A percentile compares a stretch with the other conserved stretches of the same genome.
phyloP scores from a whole-genome alignment of 1,140 invertebrate genomes.

The Drosophila nigromelanica region DNA sequence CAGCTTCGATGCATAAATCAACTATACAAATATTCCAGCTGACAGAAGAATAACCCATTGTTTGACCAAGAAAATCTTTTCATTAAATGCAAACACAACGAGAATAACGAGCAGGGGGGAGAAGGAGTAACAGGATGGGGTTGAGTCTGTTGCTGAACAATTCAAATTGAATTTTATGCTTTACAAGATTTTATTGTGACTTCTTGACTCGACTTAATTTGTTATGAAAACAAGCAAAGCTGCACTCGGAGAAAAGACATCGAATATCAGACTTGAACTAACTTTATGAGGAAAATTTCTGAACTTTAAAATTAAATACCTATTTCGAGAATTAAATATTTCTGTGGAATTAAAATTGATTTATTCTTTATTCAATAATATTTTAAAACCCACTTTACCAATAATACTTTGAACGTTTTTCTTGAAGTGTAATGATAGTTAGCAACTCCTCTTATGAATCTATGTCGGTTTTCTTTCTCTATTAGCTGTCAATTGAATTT shows the following conservation, averaged over 20 bases:
- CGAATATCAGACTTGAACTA: too few species aligned
- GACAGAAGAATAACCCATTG: constrained; percentile 44
- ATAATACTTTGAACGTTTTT: too few species aligned
- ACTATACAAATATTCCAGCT: constrained; percentile 10
- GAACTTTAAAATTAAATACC: too few species aligned
- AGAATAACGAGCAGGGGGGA: background rate
- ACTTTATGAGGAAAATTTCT: too few species aligned
- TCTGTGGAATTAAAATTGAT: too few species aligned
- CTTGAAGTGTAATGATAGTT: background rate
- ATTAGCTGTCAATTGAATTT: constrained; percentile 69
- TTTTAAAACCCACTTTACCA: too few species aligned
- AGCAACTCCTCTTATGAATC: constrained; percentile 16
- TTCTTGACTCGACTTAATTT: constrained; percentile 57
- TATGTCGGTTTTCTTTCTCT: constrained; percentile 23
- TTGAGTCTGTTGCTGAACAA: constrained; percentile 42
- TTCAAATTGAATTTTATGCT: constrained; percentile 75
- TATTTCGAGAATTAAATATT: too few species aligned
- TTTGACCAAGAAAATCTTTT: constrained; percentile 73
- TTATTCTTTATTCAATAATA: too few species aligned
- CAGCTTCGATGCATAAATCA: constrained; percentile 71
- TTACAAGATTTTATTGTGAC: constrained; percentile 76
- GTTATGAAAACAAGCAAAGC: constrained; percentile 30
- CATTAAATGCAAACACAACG: constrained; percentile 44
- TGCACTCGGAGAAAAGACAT: background rate
- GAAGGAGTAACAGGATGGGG: too few species aligned